Base-by-base conservation (phyloP, 2,797 vertebrate genomes). In the Lithobates sylvaticus region DNA sequence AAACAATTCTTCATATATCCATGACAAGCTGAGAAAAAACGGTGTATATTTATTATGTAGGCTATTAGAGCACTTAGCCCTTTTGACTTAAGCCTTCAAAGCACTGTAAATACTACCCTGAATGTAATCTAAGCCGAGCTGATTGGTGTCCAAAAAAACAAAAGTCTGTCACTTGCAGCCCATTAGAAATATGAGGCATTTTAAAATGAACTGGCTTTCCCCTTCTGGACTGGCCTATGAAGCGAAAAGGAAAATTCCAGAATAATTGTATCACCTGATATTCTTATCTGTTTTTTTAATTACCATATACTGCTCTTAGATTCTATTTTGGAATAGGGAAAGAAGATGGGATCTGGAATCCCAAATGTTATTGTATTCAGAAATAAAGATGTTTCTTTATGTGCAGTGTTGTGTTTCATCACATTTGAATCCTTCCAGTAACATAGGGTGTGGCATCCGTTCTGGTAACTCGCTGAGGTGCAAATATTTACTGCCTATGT, bases 81-180 rank as follows among this genome's bases (percentile, higher is more conserved):
- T 78, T 75, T 75, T 70, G 64, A 84, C 77, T 80, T 75, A 72
- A 74, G 47, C 71, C 81, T 84, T 74, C 58, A 87, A 83, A 69
- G 81, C 76, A 69, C 21, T 83, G 58, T 83, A 83, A 86, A 86
- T 86, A 83, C 83, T 79, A 75, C 58, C 26, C 12, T 61, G 81
- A 36, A 50, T 87, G 86, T 79, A 79, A 87, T 87, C 69, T 39
- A 87, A 83, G 47, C 86, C 32, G 13, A 79, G 81, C 27, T 80
- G 76, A 83, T 79, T 78, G 75, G 76, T 79, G 81, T 78, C 76
- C 86, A 87, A 47, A 75, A 84, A 84, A 84, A 84, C 71, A 80
- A 84, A 84, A 80, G 78, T 21, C 76, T 80, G 81, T 84, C 86
- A 87, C 71, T 61, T 78, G 36, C n/a, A 80, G 67, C 61, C 76